Base-by-base conservation (phyloP, 2,888 invertebrate genomes). In the Pinctada fucata region DNA sequence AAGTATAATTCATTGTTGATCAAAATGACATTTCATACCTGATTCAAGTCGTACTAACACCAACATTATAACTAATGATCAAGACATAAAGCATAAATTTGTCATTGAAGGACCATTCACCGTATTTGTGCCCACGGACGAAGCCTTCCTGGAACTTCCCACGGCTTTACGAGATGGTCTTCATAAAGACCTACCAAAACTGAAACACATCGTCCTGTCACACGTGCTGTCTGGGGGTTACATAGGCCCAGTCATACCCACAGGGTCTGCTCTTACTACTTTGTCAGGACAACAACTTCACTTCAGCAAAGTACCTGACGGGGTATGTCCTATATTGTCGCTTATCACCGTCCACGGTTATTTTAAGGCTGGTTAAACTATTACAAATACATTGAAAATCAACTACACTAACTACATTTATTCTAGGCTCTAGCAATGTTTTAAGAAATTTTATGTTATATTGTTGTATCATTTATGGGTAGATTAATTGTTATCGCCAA, bases 31-130 rank as follows among this genome's bases (percentile, higher is more conserved):
- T 31, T 31, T 31, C 31, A 31, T 31, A 31, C 31, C 31, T 31
- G 31, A 31, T 31, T 31, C 31, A 31, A 31, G 31, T 31, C 31
- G 31, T 31, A 31, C 31, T 31, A 31, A 31, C 1, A 1, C 31
- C 31, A 31, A 1, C 31, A 31, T 1, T 31, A 31, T 31, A 31
- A 31, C 31, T 31, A 31, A 31, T 31, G 31, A 31, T 31, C 31
- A 31, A 31, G 31, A 31, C 31, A 31, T 31, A 31, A 31, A 31
- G 1, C 31, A 31, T 31, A 31, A 31, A 31, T 31, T 31, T 31
- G 31, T 31, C 31, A 31, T 45, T 77, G n/a, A 80, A 87, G 87
- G 85, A n/a, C 86, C 87, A 13, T 85, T 82, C 75, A 88, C 88
- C 5, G 51, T 88, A 2, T 70, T 88, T 3, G 83, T 81, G 2